Evolutionary conservation across 1,140 invertebrate genomes (phyloP), one percentile per base, ranked within the genome.

Genomic region (Diorhabda elongata): DNA sequence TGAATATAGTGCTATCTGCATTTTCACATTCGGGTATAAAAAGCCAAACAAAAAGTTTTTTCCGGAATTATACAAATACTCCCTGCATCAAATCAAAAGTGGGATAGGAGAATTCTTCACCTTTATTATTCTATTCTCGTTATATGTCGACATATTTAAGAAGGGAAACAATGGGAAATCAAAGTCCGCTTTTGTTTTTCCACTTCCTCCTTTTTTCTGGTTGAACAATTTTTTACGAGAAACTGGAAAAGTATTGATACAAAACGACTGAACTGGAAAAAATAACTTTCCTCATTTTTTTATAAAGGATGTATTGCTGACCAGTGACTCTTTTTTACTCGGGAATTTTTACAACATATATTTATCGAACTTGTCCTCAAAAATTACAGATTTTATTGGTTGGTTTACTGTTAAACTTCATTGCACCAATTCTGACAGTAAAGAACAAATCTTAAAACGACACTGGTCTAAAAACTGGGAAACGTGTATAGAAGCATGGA

Each of bases 211-310:
- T 52, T 52, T 52, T 52, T 52, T 52, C 47, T 52, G 47, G 47
- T 52, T n/a, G 47, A 52, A 52, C n/a, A 52, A 52, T 52, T 52
- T 52, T 6, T 52, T 52, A 52, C 47, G n/a, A 52, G 47, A 8
- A 52, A n/a, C 47, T n/a, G 47, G 47, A 52, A 52, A 52, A 8
- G 47, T 52, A 52, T 52, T 52, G 47, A 52, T 52, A 52, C n/a
- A 52, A 3, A 52, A 52, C 47, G 47, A 52, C 47, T n/a, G 6
- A 26, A 52, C 47, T 52, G 6, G 6, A 52, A 52, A 52, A 52
- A 52, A 52, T 52, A 52, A 52, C 47, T 52, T 52, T 52, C n/a
- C n/a, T 52, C 47, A 8, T 52, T 52, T 52, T 52, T 52, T 52
- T n/a, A 3, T 52, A 52, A 52, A 6, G n/a, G 47, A 52, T 52